Conservation (phyloP, 2,113 vertebrate species). For the Asarcornis scutulata region DNA sequence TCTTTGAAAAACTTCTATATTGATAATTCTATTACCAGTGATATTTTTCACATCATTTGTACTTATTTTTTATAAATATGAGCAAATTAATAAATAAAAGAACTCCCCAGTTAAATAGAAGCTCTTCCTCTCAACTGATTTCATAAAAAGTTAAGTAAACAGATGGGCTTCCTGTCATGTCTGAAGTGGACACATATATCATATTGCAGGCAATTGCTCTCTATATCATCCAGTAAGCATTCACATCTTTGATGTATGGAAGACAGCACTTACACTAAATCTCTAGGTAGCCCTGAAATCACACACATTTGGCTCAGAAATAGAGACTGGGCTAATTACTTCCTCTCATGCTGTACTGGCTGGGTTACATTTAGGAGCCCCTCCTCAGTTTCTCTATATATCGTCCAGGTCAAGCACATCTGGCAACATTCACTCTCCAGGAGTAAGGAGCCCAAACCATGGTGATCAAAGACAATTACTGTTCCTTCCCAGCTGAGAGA, state of each 20-base stretch:
- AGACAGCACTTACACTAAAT: constrained; percentile 27
- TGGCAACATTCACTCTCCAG: constrained; percentile 8
- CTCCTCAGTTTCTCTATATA: not conserved
- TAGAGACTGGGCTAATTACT: constrained; percentile 10
- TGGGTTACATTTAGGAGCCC: constrained; percentile 1
- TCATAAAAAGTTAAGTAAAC: constrained; percentile 14
- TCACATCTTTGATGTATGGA: constrained; percentile 26
- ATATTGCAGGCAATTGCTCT: constrained; percentile 1
- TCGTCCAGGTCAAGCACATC: not conserved
- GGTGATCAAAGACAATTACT: constrained; percentile 8
- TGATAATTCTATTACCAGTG: not conserved
- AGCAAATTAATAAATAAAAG: not conserved
- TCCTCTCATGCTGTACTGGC: not conserved
- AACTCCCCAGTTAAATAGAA: not conserved
- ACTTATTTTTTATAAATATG: not conserved
- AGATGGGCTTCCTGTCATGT: constrained; percentile 30
- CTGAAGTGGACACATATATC: not conserved
- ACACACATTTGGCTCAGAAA: not conserved
- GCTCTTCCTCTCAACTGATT: not conserved
- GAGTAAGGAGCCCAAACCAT: not conserved
- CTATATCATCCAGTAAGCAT: not conserved
- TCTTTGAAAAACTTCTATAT: not conserved
- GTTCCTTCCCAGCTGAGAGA: constrained; percentile 10
- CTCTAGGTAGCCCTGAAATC: constrained; percentile 52
- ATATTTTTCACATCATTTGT: not conserved